A percentile compares a stretch with the other conserved stretches of the same genome.
phyloP scores from a whole-genome alignment of 1,140 invertebrate species.

The Cryptotermes secundus region DNA sequence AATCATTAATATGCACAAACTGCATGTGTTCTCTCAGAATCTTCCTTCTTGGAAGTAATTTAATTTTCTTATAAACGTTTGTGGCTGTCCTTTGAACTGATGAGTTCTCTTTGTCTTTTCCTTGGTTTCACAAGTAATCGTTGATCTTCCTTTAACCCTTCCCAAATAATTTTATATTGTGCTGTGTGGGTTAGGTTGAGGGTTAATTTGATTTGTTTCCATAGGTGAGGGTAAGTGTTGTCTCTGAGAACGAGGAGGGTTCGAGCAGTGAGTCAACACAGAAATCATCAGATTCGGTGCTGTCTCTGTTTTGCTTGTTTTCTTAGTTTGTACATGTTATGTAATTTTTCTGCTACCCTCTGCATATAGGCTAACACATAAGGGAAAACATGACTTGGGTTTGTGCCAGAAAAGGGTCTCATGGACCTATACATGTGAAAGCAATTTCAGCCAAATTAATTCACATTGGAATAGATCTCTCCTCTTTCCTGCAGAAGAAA shows the following conservation, averaged over 20 bases:
- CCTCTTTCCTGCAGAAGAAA: background rate
- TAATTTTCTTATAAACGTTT: too few species aligned
- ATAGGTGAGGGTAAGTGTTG: conserved; percentile 18
- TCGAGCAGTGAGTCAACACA: conserved; percentile 14
- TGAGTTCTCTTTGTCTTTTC: too few species aligned
- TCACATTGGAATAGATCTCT: background rate
- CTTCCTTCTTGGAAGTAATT: too few species aligned
- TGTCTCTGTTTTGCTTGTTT: conserved; percentile 17
- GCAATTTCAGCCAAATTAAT: background rate
- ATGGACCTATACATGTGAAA: background rate
- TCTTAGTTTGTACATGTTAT: background rate
- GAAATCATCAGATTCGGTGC: conserved; percentile 18
- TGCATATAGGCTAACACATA: background rate
- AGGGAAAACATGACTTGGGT: too few species aligned
- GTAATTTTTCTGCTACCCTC: background rate
- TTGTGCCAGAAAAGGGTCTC: too few species aligned
- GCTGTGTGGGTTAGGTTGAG: background rate
- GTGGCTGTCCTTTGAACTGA: too few species aligned
- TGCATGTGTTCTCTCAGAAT: too few species aligned
- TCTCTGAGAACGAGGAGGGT: conserved; percentile 8
- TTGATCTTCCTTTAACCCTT: too few species aligned
- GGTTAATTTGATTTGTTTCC: conserved; percentile 7
- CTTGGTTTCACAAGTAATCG: too few species aligned
- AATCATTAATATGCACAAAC: too few species aligned
- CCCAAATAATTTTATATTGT: too few species aligned